phyloP scores from a whole-genome alignment of 1,140 invertebrate genomes.

The Pemphigus obesinymphae region DNA sequence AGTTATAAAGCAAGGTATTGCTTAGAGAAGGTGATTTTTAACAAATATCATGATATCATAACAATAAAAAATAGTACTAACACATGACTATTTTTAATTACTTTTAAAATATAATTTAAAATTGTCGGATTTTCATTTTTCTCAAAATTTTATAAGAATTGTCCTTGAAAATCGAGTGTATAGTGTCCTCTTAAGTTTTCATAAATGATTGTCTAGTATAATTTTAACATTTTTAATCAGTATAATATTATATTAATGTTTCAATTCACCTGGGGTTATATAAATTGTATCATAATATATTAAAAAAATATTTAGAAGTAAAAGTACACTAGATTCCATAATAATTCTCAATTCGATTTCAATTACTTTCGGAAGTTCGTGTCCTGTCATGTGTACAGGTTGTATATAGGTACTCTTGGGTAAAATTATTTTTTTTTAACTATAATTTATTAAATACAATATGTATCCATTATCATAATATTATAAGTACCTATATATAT shows the following conservation, averaged over 20 bases:
- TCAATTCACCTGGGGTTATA: background rate
- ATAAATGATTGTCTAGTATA: too few species aligned
- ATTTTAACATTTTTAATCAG: background rate
- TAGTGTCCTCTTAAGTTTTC: too few species aligned
- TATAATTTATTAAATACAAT: background rate
- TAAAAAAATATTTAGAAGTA: background rate
- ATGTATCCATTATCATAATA: background rate
- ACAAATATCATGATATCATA: too few species aligned
- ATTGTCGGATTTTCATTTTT: too few species aligned
- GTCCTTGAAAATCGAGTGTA: too few species aligned
- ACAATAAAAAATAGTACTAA: too few species aligned
- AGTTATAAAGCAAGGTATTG: too few species aligned
- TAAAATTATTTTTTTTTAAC: constrained; percentile 37
- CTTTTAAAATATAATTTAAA: too few species aligned
- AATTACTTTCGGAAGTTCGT: constrained; percentile 21
- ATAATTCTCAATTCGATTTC: constrained; percentile 19
- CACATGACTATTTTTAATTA: too few species aligned
- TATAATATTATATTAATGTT: background rate
- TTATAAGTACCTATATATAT: background rate
- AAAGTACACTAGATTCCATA: background rate
- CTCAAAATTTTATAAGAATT: too few species aligned
- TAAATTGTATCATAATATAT: background rate
- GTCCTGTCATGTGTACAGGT: constrained; percentile 4
- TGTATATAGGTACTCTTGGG: constrained; percentile 10
- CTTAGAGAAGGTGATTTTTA: too few species aligned